A percentile compares a stretch with the other conserved stretches of the same genome.
phyloP scores from a whole-genome alignment of 30 jellyfish, hydroid and myxozoan species.

The Hydractinia echinata region DNA sequence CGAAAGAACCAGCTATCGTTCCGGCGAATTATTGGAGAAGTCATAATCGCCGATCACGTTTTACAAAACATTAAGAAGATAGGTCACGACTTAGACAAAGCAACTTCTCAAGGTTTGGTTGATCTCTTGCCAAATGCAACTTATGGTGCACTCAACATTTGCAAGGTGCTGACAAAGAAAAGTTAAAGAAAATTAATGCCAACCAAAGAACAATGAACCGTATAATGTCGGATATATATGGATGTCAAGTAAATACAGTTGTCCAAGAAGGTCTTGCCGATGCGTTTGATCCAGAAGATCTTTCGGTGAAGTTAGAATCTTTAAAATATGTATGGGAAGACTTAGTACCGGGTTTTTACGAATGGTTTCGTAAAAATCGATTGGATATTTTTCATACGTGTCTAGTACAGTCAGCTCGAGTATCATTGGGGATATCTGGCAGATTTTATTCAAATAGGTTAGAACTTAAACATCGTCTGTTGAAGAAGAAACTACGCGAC shows the following conservation, averaged over 20 bases:
- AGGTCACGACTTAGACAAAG: conserved; percentile 59
- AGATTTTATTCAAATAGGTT: too few relatives aligned
- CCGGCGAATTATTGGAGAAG: conserved; percentile 39
- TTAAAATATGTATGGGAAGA: too few relatives aligned
- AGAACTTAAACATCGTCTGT: too few relatives aligned
- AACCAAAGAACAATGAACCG: conserved; percentile 38
- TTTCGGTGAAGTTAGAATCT: conserved; percentile 18
- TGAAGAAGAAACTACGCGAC: too few relatives aligned
- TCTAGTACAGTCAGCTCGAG: too few relatives aligned
- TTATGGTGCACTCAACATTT: conserved; percentile 50
- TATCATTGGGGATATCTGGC: too few relatives aligned
- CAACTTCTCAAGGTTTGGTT: conserved; percentile 36
- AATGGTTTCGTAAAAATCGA: too few relatives aligned
- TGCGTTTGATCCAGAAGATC: conserved; percentile 25
- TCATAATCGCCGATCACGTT: conserved; percentile 26
- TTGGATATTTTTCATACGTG: too few relatives aligned
- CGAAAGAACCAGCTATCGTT: conserved; percentile 34
- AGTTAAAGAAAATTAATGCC: conserved; percentile 38
- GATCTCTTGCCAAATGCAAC: conserved; percentile 30
- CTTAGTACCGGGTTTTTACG: too few relatives aligned
- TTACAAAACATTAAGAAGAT: conserved; percentile 24
- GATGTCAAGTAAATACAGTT: conserved; percentile 26
- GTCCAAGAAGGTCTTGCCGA: conserved; percentile 45
- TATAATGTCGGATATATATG: conserved; percentile 55
- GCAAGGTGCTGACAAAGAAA: conserved; percentile 42